Percentiles rank a stretch among this genome's conserved stretches.
These are phyloP conservation scores for Tetraneura akinire DNA, from an alignment of 1,140 invertebrate genomes.

Conservation along the genomic window DNA sequence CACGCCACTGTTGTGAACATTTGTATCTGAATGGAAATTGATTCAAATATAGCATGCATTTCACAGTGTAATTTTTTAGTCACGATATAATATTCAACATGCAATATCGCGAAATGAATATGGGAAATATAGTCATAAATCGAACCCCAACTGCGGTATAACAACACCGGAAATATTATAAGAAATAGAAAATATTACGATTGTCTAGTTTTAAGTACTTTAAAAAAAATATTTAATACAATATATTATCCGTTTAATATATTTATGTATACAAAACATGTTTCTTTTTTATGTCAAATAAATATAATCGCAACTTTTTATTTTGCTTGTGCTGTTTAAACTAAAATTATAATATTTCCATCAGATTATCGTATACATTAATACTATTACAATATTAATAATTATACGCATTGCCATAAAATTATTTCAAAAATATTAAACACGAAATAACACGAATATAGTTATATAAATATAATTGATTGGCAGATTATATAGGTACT, in stretches of 20 bases:
- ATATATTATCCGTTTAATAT: neutral
- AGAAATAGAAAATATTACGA: conserved; percentile 20
- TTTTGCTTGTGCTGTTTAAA: too few species aligned
- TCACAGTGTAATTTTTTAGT: conserved; percentile 13
- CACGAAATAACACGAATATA: too few species aligned
- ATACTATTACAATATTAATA: too few species aligned
- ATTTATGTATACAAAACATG: neutral
- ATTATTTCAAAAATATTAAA: too few species aligned
- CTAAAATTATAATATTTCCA: too few species aligned
- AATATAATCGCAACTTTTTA: too few species aligned
- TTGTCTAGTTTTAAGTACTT: conserved; percentile 22
- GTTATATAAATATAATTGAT: too few species aligned
- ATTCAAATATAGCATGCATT: conserved; percentile 46
- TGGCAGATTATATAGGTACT: too few species aligned
- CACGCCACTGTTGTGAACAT: too few species aligned
- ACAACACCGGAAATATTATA: conserved; percentile 33
- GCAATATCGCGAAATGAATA: conserved; percentile 6
- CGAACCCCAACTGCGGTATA: conserved; percentile 4
- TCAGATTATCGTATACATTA: too few species aligned
- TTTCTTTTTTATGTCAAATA: too few species aligned
- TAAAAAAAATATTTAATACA: neutral
- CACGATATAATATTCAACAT: conserved; percentile 42
- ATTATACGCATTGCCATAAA: too few species aligned
- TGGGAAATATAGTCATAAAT: conserved; percentile 39
- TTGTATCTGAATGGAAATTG: conserved; percentile 17